Evolutionary conservation across 2,888 invertebrate genomes (phyloP), one percentile per base, ranked within the genome.

Genomic region (Lithophane semibrunnea): DNA sequence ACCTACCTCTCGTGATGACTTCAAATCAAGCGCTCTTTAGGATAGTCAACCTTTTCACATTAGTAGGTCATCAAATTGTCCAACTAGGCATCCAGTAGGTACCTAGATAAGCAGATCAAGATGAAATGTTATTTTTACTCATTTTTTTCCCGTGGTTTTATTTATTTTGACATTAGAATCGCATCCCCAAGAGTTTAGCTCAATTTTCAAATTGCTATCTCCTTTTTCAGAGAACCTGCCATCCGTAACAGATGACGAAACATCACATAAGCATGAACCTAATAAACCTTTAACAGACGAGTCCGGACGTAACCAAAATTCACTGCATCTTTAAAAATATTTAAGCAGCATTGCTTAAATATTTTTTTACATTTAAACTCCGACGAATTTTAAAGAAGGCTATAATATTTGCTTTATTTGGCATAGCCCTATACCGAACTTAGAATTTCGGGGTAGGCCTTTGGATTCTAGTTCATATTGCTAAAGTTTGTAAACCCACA

Each of bases 301-400:
- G 42, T 67, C 74, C 71, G 74, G 74, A 79, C 60, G 24, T 83
- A 42, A 13, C 44, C 7, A 52, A 83, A 64, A 74, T 71, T 56
- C 49, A 56, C 16, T 60, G 13, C 47, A 54, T n/a, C 60, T 79
- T 79, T n/a, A 63, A 44, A 52, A 42, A 67, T 56, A 54, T 65
- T 16, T 16, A 71, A 49, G 61, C 29, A 44, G 29, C 29, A 29
- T 29, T 29, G 29, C 37, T 37, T 37, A 37, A 37, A 37, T 37
- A 37, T 37, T 37, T 37, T 37, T 37, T 37, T 37, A 37, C 37
- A 37, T 37, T n/a, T 69, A 18, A 64, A 61, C 29, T 44, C n/a
- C 21, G 18, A 52, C 24, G 37, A 47, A 61, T 54, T 72, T 72
- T 61, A 21, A 77, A 73, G 24, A 58, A 58, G 52, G 63, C 16